A percentile compares a stretch with the other conserved stretches of the same genome.
Evolutionary conservation across 2,113 vertebrate species (phyloP).

Genomic region (Phycodurus eques): DNA sequence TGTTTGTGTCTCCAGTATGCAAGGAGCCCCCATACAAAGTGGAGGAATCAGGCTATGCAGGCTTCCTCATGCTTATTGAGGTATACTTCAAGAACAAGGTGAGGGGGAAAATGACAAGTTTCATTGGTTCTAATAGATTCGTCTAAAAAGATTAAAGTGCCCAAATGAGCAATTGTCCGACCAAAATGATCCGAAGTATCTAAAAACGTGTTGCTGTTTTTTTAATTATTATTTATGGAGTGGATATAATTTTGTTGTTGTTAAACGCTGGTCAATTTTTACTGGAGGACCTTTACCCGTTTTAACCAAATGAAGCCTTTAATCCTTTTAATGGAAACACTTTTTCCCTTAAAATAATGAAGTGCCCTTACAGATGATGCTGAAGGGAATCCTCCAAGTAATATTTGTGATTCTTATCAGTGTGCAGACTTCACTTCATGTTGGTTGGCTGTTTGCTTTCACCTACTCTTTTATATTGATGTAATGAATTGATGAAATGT

Average conservation of each 20-base stretch:
- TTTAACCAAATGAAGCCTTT: conserved; percentile 16
- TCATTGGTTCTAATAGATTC: not conserved
- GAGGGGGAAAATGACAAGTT: conserved; percentile 26
- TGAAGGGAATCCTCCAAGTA: not conserved
- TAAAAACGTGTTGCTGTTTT: not conserved
- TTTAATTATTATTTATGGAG: not conserved
- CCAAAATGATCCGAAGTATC: not conserved
- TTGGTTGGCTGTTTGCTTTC: not conserved
- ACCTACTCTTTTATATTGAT: not conserved
- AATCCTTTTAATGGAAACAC: conserved; percentile 15
- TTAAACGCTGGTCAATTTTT: not conserved
- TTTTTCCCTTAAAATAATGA: conserved; percentile 1
- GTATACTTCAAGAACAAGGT: conserved; percentile 99
- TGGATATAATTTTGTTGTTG: not conserved
- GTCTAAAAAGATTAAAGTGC: not conserved
- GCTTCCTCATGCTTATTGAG: conserved; percentile 99
- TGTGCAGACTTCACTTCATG: not conserved
- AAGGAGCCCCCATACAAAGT: conserved; percentile 99
- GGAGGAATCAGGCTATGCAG: conserved; percentile 96
- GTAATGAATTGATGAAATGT: not conserved
- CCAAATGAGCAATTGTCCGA: not conserved
- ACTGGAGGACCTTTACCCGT: not conserved
- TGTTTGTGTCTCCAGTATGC: conserved; percentile 80
- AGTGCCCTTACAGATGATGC: not conserved
- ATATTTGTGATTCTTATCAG: not conserved